Base-by-base conservation (phyloP, 2,888 invertebrate genomes). In the Calephelis perditalis region DNA sequence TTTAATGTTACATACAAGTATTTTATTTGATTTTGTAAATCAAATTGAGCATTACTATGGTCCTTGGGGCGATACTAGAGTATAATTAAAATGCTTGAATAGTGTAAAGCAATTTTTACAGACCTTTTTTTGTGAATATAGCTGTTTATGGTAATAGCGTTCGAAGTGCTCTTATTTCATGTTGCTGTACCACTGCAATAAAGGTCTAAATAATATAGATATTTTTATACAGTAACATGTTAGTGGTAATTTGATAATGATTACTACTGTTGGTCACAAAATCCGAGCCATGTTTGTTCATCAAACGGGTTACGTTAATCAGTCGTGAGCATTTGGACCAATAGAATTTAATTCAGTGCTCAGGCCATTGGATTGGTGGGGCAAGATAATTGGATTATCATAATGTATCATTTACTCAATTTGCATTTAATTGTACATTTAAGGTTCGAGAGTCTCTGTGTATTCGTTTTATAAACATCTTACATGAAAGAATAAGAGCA, bases 131-230 rank as follows among this genome's bases (percentile, higher is more conserved):
- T 57, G 57, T 49, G 58, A 54, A 58, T 62, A 37, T 52, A 54
- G 61, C 10, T 63, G 58, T 62, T 59, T 62, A 62, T 59, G 63
- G 64, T 68, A 60, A 65, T 64, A 64, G 65, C 60, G 64, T 67
- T 65, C 65, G 65, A 67, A 63, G 71, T 71, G 70, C 70, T 68
- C 67, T 67, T 66, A 65, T 68, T 68, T 65, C 65, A 67, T 67
- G 64, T 65, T 58, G 40, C 58, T 56, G 57, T 62, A 62, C 60
- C 61, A 61, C 58, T 61, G 58, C 36, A 63, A 65, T 61, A 60
- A 63, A 62, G 58, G 56, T 64, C 62, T 60, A 57, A 63, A 61
- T 56, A 56, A 56, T 57, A 49, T 60, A 62, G 59, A 67, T 67
- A 66, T 67, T 67, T 67, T 67, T 67, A 63, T 67, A 66, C 66